These are phyloP conservation scores for Harpagoxenus sublaevis DNA, from an alignment of 2,888 invertebrate genomes.

Conservation along the genomic window DNA sequence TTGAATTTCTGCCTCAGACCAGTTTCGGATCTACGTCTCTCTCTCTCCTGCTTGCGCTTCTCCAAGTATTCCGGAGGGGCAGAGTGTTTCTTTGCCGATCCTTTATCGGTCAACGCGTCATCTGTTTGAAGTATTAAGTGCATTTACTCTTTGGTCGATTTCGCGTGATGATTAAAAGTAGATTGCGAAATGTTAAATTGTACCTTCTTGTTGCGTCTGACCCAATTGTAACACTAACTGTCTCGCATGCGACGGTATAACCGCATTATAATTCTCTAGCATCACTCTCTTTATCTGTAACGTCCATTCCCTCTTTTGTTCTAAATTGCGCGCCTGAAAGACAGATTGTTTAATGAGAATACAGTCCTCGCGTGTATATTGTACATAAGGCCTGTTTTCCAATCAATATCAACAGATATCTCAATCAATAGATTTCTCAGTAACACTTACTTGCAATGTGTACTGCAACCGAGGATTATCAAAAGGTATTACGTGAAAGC, in stretches of 20 bases:
- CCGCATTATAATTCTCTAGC: slow-evolving; percentile 96
- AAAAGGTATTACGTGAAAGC: slow-evolving; percentile 98
- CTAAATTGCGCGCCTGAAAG: slow-evolving; percentile 90
- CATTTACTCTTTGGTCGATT: neutral
- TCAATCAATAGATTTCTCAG: neutral
- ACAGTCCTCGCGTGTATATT: neutral
- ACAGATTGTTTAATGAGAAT: slow-evolving; percentile 3
- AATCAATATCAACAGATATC: neutral
- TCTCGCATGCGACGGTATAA: slow-evolving; percentile 97
- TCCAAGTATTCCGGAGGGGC: slow-evolving; percentile 96
- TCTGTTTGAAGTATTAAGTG: slow-evolving; percentile 84
- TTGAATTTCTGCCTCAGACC: slow-evolving; percentile 88
- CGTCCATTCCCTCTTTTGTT: slow-evolving; percentile 96
- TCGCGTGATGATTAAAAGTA: neutral
- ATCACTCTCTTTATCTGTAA: slow-evolving; percentile 94
- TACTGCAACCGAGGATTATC: slow-evolving; percentile 97
- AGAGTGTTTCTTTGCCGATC: slow-evolving; percentile 91
- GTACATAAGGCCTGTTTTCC: neutral
- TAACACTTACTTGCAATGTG: slow-evolving; percentile 90
- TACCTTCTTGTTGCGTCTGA: slow-evolving; percentile 91
- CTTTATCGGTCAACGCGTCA: slow-evolving; percentile 89
- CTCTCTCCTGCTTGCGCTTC: slow-evolving; percentile 92
- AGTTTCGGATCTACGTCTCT: slow-evolving; percentile 90
- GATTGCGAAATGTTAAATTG: neutral
- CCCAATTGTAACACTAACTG: slow-evolving; percentile 96